Percentiles rank a stretch among this genome's conserved stretches.
Evolutionary conservation across 2,888 invertebrate species (phyloP).

Genomic region (Mythimna albipuncta): DNA sequence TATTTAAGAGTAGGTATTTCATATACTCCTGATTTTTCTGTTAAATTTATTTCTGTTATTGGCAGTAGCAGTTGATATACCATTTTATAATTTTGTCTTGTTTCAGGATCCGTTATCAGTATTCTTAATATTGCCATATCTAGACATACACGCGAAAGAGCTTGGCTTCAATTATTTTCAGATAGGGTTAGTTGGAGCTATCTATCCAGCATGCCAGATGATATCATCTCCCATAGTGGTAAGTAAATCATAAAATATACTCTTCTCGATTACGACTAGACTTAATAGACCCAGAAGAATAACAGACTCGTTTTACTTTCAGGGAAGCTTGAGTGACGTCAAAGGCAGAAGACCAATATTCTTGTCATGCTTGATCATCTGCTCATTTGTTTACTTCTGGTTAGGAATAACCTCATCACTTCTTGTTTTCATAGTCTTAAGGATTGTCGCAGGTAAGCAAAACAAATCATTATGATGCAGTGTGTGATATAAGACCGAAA

Average conservation of each 20-base stretch:
- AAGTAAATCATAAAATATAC: constrained; percentile 16
- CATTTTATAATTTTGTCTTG: neutral
- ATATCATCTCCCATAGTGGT: constrained; percentile 47
- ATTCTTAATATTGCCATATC: constrained; percentile 36
- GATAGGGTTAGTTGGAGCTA: constrained; percentile 37
- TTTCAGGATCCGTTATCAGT: constrained; percentile 75
- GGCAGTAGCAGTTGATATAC: no score
- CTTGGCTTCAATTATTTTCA: constrained; percentile 47
- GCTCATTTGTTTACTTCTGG: constrained; percentile 84
- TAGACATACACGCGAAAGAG: constrained; percentile 27
- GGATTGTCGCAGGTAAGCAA: constrained; percentile 86
- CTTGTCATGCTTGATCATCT: constrained; percentile 79
- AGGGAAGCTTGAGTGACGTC: constrained; percentile 91
- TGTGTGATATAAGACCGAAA: neutral
- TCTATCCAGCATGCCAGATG: constrained; percentile 35
- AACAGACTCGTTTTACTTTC: constrained; percentile 58
- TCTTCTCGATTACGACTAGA: neutral
- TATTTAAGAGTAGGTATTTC: neutral
- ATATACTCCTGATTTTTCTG: neutral
- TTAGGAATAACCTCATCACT: constrained; percentile 87
- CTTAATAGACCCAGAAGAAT: neutral
- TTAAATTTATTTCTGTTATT: neutral
- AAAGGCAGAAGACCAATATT: constrained; percentile 88
- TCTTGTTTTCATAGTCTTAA: constrained; percentile 79
- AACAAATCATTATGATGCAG: neutral